Percentiles rank a stretch among this genome's conserved stretches.
phyloP scores from a whole-genome alignment of 2,113 vertebrate species.

The Mesocricetus auratus region DNA sequence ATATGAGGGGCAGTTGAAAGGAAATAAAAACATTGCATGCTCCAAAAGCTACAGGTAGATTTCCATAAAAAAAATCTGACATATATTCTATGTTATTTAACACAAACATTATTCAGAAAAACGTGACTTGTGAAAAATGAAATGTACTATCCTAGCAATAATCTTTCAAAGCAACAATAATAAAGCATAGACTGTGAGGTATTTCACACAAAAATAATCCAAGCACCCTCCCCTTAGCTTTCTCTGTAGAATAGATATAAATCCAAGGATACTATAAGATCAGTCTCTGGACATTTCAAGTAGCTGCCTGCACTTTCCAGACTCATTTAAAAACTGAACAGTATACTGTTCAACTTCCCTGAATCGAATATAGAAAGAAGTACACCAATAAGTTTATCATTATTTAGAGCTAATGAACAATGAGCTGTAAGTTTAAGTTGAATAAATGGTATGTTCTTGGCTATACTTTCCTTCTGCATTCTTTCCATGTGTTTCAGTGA shows the following conservation, averaged over 20 bases:
- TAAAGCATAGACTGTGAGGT: conserved; percentile 5
- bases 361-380: neutral
- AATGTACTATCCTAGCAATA: conserved; percentile 49
- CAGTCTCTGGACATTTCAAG: conserved; percentile 16
- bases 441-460: conserved; percentile 48
- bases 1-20: neutral
- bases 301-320: conserved; percentile 16
- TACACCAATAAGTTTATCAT: conserved; percentile 36
- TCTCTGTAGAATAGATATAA: conserved; percentile 34
- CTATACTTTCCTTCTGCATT: conserved; percentile 56
- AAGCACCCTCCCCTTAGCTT: neutral
- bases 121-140: conserved; percentile 65
- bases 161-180: conserved; percentile 2
- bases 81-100: conserved; percentile 15
- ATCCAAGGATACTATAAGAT: neutral
- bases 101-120: conserved; percentile 8
- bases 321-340: conserved; percentile 48
- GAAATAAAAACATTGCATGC: conserved; percentile 28
- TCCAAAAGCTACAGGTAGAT: conserved; percentile 29
- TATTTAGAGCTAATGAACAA: conserved; percentile 54
- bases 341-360: neutral
- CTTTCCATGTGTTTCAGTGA: conserved; percentile 39
- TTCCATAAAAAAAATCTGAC: conserved; percentile 42
- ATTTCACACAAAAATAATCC: conserved; percentile 47
- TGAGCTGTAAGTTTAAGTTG: conserved; percentile 41